A percentile compares a stretch with the other conserved stretches of the same genome.
Conservation (phyloP, 2,797 vertebrate genomes). For the Garrulus glandarius region DNA sequence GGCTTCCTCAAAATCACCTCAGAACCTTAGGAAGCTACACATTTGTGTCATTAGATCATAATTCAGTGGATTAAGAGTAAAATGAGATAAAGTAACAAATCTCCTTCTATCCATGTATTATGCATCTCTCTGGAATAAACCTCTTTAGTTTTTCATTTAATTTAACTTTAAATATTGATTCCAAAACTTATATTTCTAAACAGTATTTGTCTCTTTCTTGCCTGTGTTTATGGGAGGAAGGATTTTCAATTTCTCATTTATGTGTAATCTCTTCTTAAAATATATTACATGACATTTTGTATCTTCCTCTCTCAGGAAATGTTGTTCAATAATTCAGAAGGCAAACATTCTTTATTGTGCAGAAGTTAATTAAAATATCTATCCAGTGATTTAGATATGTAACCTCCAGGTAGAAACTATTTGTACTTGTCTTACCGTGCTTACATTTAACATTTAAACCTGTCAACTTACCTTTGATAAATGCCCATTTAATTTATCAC, state of each 20-base stretch:
- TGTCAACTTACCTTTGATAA: constrained; percentile 29
- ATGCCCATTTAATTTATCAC: constrained; percentile 37
- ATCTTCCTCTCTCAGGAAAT: constrained; percentile 28
- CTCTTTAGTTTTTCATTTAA: background rate
- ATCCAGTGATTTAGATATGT: background rate
- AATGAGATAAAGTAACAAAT: background rate
- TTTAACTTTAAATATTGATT: background rate
- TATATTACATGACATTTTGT: background rate
- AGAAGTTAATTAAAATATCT: constrained; percentile 48
- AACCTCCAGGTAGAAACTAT: constrained; percentile 34
- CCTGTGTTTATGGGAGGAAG: background rate
- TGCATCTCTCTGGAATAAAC: background rate
- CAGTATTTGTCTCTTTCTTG: background rate
- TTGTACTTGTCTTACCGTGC: constrained; percentile 36
- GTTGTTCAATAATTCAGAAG: constrained; percentile 21
- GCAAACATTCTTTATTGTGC: background rate
- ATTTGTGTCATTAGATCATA: background rate
- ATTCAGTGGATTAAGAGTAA: background rate
- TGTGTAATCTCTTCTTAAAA: background rate
- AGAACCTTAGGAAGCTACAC: background rate
- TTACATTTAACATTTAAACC: constrained; percentile 4
- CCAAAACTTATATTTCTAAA: background rate
- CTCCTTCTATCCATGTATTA: background rate
- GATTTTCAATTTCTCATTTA: background rate
- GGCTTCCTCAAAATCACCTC: background rate